phyloP scores from a whole-genome alignment of 2,113 vertebrate species.

The Alectura lathami region DNA sequence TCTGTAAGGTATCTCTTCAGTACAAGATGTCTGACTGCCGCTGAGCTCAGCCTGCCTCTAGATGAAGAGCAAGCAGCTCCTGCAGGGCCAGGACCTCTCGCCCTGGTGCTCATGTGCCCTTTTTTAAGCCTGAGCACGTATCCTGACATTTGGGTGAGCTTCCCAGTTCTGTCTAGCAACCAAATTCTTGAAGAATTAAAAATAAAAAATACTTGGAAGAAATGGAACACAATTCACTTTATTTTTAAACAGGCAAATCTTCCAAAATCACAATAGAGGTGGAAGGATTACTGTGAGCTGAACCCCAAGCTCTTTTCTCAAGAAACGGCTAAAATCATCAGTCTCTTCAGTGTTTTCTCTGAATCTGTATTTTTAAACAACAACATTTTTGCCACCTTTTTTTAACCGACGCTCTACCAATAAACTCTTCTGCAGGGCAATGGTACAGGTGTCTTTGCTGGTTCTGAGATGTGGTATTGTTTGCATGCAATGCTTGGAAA shows the following conservation, averaged over 20 bases:
- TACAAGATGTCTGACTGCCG: not conserved
- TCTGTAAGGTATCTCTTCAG: too few species aligned
- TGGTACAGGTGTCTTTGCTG: rapidly evolving
- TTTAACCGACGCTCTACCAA: not conserved
- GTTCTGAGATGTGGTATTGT: not conserved
- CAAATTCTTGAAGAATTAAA: not conserved
- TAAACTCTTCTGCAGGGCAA: not conserved
- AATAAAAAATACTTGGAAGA: not conserved
- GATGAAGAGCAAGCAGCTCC: not conserved
- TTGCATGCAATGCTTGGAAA: rapidly evolving
- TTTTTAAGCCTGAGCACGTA: rapidly evolving
- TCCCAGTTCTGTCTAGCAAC: rapidly evolving
- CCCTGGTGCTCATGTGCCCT: rapidly evolving
- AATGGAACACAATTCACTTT: too few species aligned
- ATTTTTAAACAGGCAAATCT: not conserved
- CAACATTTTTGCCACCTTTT: not conserved
- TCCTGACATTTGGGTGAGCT: rapidly evolving
- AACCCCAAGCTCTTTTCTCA: not conserved
- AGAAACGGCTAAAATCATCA: not conserved
- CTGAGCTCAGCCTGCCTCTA: not conserved
- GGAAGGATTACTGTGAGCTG: not conserved
- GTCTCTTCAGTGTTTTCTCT: too few species aligned
- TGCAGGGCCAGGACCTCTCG: rapidly evolving
- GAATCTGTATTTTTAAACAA: not conserved
- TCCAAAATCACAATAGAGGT: rapidly evolving